Conservation (phyloP, 1,140 invertebrate species). For the Bombus breviceps region DNA sequence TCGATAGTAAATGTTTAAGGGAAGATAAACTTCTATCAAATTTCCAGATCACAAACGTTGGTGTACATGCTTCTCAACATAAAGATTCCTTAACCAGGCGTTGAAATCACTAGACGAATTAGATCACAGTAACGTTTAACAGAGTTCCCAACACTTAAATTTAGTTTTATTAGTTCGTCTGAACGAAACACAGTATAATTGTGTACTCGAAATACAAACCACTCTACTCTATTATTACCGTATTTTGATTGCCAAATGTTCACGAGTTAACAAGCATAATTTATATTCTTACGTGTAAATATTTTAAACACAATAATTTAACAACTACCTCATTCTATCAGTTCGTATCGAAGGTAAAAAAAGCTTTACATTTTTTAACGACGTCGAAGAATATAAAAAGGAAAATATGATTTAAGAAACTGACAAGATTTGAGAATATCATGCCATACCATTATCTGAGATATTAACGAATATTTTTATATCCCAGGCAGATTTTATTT, state of each 20-base stretch:
- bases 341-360: too few species aligned
- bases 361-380: background rate
- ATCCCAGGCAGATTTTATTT: background rate
- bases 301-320: background rate
- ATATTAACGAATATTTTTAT: background rate
- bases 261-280: background rate
- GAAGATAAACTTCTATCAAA: background rate
- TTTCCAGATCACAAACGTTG: background rate
- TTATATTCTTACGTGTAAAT: background rate
- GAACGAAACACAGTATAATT: background rate
- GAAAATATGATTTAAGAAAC: too few species aligned
- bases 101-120: conserved; percentile 28
- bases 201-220: background rate
- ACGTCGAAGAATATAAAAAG: background rate
- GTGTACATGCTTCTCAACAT: background rate
- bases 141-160: background rate
- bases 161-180: background rate
- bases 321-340: too few species aligned
- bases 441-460: too few species aligned
- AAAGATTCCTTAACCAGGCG: background rate
- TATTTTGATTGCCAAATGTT: too few species aligned
- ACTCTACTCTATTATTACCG: too few species aligned
- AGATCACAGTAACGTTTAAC: background rate
- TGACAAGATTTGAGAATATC: too few species aligned
- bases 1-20: background rate